Evolutionary conservation across 1,140 invertebrate species (phyloP), one percentile per base, ranked within the genome.

Genomic region (Geopemphigus sp.): DNA sequence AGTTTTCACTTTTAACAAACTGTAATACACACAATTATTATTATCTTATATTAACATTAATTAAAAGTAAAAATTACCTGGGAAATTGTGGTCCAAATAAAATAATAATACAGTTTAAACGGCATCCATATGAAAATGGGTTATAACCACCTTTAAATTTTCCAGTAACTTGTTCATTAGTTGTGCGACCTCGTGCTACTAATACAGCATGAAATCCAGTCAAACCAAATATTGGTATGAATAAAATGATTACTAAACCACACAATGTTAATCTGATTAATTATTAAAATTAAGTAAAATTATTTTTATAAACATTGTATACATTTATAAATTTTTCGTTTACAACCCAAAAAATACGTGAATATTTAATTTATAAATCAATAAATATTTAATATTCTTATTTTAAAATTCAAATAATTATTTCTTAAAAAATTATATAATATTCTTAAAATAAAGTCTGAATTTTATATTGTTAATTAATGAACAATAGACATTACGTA

Each of bases 111-210:
- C 96, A 98, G 86, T 99, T 99, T 84, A 91, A 89, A 88, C 93
- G 92, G 85, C 96, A 98, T 57, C 96, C 96, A 85, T 92, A 89
- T 10, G 95, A 96, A 87, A 98, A 98, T 78, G 97, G 97, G 90
- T 98, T 98, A 85, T 95, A 96, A 32, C 95, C 96, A 73, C 95
- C 95, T 85, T 95, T 95, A 88, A 98, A 98, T 89, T 98, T 98
- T 57, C 96, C 96, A 5, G 97, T 98, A 50, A 99, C 96, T 89
- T 99, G 98, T 88, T 99, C 98, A 88, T 99, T 99, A 80, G 98
- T 99, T n/a, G 98, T 99, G 80, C 97, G 90, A n/a, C 98, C 98
- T 83, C 96, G 89, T 19, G 95, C 94, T 59, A 99, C 96, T 81
- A 99, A 89, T 82, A 99, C 92, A 87, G 98, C 92, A 86, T 99